Conservation (phyloP, 2,888 invertebrate genomes). For the Entomobrya proxima region DNA sequence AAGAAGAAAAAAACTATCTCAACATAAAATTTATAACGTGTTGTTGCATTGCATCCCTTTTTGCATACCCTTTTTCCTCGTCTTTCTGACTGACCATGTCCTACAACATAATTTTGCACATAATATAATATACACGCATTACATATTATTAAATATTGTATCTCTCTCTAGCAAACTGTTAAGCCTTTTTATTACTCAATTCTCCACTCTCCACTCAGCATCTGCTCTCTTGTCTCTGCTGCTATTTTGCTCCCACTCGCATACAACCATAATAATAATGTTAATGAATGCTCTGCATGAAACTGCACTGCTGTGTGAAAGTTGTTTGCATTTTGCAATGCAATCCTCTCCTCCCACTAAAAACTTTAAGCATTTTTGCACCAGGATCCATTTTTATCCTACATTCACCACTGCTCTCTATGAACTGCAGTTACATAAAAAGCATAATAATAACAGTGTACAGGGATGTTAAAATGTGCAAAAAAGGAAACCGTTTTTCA, state of each 20-base stretch:
- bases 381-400: background rate
- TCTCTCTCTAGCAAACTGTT: too few species aligned
- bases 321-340: slow-evolving; percentile 26
- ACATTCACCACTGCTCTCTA: too few species aligned
- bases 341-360: slow-evolving; percentile 29
- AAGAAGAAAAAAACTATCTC: background rate
- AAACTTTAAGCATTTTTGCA: too few species aligned
- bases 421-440: background rate
- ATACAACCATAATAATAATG: background rate
- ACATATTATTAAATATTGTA: too few species aligned
- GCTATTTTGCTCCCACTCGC: background rate
- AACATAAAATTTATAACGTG: background rate
- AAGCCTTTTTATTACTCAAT: background rate
- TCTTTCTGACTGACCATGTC: slow-evolving; percentile 36
- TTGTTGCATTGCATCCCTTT: background rate
- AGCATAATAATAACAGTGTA: background rate
- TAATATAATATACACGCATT: background rate
- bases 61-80: slow-evolving; percentile 47
- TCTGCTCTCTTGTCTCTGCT: background rate
- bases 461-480: background rate
- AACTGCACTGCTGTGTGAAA: slow-evolving; percentile 16
- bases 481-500: background rate
- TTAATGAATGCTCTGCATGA: background rate
- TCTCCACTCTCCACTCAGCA: background rate
- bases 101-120: slow-evolving; percentile 44